phyloP scores from a whole-genome alignment of 2,797 vertebrate species.

The Phataginus tetradactyla region DNA sequence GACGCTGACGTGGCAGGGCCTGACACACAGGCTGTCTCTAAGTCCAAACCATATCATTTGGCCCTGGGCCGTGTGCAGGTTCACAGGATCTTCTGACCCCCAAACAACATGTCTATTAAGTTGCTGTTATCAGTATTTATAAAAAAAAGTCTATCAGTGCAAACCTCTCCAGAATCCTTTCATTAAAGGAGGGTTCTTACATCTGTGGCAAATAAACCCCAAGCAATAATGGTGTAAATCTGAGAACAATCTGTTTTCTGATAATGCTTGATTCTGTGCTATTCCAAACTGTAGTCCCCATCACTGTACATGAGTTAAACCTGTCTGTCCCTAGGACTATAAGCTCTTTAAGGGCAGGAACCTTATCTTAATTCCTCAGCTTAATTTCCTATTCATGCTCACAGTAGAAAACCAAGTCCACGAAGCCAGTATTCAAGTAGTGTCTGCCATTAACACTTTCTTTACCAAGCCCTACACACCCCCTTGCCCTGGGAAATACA shows the following conservation, averaged over 20 bases:
- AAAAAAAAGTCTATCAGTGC: neutral
- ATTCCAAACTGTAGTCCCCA: neutral
- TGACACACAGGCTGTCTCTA: neutral
- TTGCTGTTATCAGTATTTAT: neutral
- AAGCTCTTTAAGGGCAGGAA: neutral
- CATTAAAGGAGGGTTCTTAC: neutral
- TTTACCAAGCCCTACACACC: too few species aligned
- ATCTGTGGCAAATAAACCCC: neutral
- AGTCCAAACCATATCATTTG: neutral
- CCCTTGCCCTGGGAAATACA: neutral
- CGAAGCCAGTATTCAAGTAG: neutral
- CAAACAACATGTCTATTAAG: neutral
- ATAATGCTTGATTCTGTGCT: fast-evolving
- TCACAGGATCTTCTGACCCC: neutral
- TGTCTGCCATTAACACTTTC: neutral
- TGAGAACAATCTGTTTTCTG: neutral
- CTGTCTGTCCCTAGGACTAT: neutral
- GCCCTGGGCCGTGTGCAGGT: neutral
- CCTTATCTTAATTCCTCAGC: neutral
- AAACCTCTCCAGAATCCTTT: neutral
- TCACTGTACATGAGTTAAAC: neutral
- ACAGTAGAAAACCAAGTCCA: neutral
- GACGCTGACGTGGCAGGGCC: fast-evolving
- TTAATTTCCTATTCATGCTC: neutral
- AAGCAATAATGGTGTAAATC: neutral